Evolutionary conservation across 1,140 invertebrate species (phyloP).

Genomic region (Ruditapes philippinarum): DNA sequence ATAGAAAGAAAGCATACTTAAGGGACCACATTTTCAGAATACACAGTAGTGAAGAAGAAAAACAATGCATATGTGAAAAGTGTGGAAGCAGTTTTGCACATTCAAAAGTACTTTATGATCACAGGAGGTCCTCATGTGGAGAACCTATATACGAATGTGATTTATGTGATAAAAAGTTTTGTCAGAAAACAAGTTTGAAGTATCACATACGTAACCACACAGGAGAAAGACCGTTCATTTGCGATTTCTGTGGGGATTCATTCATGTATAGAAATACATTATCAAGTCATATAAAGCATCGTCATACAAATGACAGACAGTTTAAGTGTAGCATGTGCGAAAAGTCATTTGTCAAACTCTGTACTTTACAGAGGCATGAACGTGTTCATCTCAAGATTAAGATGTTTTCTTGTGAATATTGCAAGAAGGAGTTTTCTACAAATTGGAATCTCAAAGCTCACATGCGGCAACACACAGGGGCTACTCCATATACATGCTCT

Average conservation of each 20-base stretch:
- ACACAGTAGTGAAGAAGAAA: neutral
- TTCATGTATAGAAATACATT: neutral
- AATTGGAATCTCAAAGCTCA: slow-evolving; percentile 40
- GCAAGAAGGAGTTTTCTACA: slow-evolving; percentile 19
- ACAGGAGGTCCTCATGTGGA: neutral
- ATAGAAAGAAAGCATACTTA: neutral
- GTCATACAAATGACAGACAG: neutral
- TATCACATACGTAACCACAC: neutral
- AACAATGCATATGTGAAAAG: neutral
- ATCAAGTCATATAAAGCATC: neutral
- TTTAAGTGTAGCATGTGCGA: slow-evolving; percentile 35
- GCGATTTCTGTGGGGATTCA: slow-evolving; percentile 1
- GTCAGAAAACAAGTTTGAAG: neutral
- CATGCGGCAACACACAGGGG: slow-evolving; percentile 28
- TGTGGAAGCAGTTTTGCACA: neutral
- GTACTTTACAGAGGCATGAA: slow-evolving; percentile 14
- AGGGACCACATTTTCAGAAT: neutral
- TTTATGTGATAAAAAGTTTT: neutral
- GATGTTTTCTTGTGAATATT: neutral
- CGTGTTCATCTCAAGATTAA: neutral
- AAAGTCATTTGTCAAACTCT: neutral
- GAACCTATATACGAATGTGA: neutral
- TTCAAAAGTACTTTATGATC: neutral
- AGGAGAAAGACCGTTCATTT: neutral
- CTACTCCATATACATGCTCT: slow-evolving; percentile 16